Conservation (phyloP, 2,113 vertebrate genomes). For the Cyrtonyx montezumae region DNA sequence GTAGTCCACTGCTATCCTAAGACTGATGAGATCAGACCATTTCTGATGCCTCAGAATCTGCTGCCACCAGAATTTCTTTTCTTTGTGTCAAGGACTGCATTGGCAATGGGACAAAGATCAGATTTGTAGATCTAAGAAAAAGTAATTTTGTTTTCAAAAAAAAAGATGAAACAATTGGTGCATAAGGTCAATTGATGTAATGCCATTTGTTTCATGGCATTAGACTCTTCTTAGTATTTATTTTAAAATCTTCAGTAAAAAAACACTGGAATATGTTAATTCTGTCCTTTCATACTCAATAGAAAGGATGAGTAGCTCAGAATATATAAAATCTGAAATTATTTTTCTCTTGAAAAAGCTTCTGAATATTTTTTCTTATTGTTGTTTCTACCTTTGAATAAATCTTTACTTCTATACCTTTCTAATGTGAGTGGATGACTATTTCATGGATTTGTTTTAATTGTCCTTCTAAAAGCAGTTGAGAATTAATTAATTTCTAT, state of each 20-base stretch:
- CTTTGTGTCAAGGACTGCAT: slow-evolving; percentile 38
- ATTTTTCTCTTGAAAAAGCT: neutral
- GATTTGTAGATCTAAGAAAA: slow-evolving; percentile 21
- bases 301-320: neutral
- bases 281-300: neutral
- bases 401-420: neutral
- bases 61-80: slow-evolving; percentile 9
- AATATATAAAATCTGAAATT: neutral
- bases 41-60: slow-evolving; percentile 20
- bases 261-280: slow-evolving; percentile 13
- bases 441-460: neutral
- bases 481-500: neutral
- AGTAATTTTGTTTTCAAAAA: slow-evolving; percentile 35
- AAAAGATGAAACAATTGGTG: slow-evolving; percentile 45
- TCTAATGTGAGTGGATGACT: neutral
- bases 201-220: slow-evolving; percentile 39
- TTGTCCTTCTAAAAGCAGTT: neutral
- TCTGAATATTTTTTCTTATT: neutral
- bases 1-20: neutral
- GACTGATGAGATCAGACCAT: neutral
- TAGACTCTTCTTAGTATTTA: slow-evolving; percentile 26
- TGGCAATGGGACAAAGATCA: slow-evolving; percentile 41
- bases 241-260: neutral
- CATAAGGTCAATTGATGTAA: slow-evolving; percentile 50
- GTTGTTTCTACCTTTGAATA: neutral